Base-by-base conservation (phyloP, 2,113 vertebrate species). In the Sphyrna mokarran region DNA sequence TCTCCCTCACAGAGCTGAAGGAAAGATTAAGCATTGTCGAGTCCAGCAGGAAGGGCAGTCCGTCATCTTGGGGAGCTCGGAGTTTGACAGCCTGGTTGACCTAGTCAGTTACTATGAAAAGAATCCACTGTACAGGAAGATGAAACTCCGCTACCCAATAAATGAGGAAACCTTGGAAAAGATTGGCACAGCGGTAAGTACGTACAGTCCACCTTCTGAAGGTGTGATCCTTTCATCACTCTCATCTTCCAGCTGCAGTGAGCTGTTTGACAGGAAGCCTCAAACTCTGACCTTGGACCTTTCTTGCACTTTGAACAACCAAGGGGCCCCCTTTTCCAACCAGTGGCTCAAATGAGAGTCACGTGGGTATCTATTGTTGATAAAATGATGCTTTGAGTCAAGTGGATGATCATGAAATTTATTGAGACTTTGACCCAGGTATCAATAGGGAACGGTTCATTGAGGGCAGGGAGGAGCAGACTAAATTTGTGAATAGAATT, bases 111-210 rank as follows among this genome's bases (percentile, higher is more conserved):
- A 99, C 97, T 98, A 99, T 0, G 99, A 99, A 97, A 99, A 99
- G 96, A 98, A 99, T 33, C 99, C 99, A 0, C 97, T 99, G 70
- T 99, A 99, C 97, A 98, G 99, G 95, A 99, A 99, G 97, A 99
- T 99, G 99, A 99, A 99, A 96, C 98, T 99, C 96, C 98, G 99
- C 76, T 99, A 99, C 95, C 99, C 99, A 96, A 99, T 99, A 98
- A 99, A 99, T 0, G 99, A 99, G 97, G 99, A 99, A 97, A 99
- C 99, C 0, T 98, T 99, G 98, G 99, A 99, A 97, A 99, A 99
- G 98, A 99, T 99, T 0, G 99, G 99, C 96, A 99, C 99, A 0
- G 99, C 98, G 95, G 99, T 99, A 97, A 98, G 99, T 96, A 23
- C 33, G 86, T 54, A 48, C 8, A 48, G 66, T 18, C 8, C 26